phyloP scores from a whole-genome alignment of 2,888 invertebrate species.

The Aphelenchoides bicaudatus region DNA sequence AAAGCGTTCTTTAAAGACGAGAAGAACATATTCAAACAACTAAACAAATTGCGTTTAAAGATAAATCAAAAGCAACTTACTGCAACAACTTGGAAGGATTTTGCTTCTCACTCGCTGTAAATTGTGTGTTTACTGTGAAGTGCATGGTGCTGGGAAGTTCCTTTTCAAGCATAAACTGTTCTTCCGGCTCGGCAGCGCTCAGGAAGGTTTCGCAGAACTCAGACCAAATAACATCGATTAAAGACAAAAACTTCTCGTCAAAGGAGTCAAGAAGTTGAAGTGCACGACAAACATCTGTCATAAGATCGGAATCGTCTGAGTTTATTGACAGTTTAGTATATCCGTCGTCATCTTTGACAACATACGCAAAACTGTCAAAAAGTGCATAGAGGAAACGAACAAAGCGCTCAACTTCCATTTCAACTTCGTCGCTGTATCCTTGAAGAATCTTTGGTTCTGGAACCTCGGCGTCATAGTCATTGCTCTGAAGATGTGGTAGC shows the following conservation, averaged over 20 bases:
- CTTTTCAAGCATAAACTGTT: background rate
- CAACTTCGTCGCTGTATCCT: background rate
- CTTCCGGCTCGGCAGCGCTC: slow-evolving; percentile 13
- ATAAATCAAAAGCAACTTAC: slow-evolving; percentile 7
- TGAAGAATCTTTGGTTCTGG: slow-evolving; percentile 4
- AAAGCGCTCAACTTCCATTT: slow-evolving; percentile 17
- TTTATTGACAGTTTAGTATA: background rate
- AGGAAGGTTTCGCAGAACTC: slow-evolving; percentile 15
- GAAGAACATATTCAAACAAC: slow-evolving; percentile 31
- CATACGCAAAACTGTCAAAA: slow-evolving; percentile 8
- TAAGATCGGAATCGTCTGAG: slow-evolving; percentile 11
- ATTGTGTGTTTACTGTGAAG: slow-evolving; percentile 8
- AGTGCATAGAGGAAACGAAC: slow-evolving; percentile 1
- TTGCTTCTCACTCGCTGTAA: slow-evolving; percentile 1
- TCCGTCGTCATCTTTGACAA: background rate
- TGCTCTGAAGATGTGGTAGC: background rate
- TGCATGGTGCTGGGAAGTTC: slow-evolving; percentile 2
- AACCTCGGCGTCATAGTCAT: slow-evolving; percentile 10
- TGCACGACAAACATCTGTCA: background rate
- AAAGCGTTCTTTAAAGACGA: slow-evolving; percentile 27
- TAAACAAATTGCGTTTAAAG: slow-evolving; percentile 11
- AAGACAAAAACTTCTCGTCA: slow-evolving; percentile 1
- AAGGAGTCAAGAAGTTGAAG: background rate
- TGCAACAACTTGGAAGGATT: slow-evolving; percentile 6
- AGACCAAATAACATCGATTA: slow-evolving; percentile 9